A percentile compares a stretch with the other conserved stretches of the same genome.
These are phyloP conservation scores for Lepidurus arcticus DNA, from an alignment of 1,140 invertebrate genomes.

Conservation along the genomic window DNA sequence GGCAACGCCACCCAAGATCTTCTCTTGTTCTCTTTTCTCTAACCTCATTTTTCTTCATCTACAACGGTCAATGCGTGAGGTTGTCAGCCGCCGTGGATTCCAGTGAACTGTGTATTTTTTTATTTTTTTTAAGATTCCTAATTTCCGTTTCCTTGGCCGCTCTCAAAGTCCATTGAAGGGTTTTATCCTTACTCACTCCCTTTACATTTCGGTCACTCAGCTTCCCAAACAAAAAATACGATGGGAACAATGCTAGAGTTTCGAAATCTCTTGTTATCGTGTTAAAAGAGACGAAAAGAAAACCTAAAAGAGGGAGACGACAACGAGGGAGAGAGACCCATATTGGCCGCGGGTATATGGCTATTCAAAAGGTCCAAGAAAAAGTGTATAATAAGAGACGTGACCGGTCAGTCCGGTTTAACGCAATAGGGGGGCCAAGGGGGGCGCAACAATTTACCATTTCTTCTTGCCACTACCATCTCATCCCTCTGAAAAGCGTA, in stretches of 20 bases:
- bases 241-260: not conserved
- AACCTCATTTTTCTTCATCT: slow-evolving; percentile 22
- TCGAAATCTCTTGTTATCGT: not conserved
- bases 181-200: not conserved
- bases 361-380: slow-evolving; percentile 1
- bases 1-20: not conserved
- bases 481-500: not conserved
- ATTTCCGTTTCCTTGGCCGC: not conserved
- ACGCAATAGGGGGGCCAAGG: slow-evolving; percentile 4
- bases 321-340: slow-evolving; percentile 1
- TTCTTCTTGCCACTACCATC: not conserved
- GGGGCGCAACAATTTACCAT: not conserved
- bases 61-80: slow-evolving; percentile 9
- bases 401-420: slow-evolving; percentile 13
- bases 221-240: not conserved
- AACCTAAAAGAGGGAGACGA: not conserved
- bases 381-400: not conserved
- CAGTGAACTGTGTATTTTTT: not conserved
- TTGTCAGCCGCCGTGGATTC: slow-evolving; percentile 17
- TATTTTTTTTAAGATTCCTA: not conserved
- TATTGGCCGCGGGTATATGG: slow-evolving; percentile 1
- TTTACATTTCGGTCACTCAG: not conserved
- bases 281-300: not conserved
- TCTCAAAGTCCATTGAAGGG: not conserved
- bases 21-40: not conserved